A percentile compares a stretch with the other conserved stretches of the same genome.
These are phyloP conservation scores for Epinephelus awoara DNA, from an alignment of 2,797 vertebrate species.

Conservation along the genomic window DNA sequence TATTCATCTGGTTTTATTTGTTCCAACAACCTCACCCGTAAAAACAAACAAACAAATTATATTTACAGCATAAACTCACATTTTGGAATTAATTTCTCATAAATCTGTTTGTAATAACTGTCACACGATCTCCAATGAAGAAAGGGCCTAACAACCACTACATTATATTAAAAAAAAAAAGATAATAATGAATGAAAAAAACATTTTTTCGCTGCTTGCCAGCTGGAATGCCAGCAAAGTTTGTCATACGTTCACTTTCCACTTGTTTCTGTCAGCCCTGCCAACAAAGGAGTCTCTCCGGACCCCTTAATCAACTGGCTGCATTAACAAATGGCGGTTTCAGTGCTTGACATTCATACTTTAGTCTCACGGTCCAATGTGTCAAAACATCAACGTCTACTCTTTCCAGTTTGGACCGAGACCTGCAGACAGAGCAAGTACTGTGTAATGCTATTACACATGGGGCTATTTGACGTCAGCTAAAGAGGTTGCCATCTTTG, in stretches of 20 bases:
- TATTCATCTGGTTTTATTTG: neutral
- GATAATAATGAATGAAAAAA: conserved; percentile 10
- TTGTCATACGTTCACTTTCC: conserved; percentile 19
- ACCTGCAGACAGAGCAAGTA: conserved; percentile 18
- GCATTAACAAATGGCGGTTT: conserved; percentile 24
- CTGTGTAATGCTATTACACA: conserved; percentile 28
- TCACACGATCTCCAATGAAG: neutral
- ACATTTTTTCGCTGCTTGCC: conserved; percentile 6
- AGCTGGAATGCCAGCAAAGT: conserved; percentile 15
- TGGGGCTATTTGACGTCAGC: conserved; percentile 12
- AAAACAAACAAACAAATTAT: neutral
- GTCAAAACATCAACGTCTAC: conserved; percentile 34
- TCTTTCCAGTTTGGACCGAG: conserved; percentile 36
- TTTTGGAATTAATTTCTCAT: neutral
- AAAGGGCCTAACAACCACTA: neutral
- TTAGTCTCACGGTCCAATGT: conserved; percentile 36
- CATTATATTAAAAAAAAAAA: neutral
- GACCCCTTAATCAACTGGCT: conserved; percentile 23
- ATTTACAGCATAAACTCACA: neutral
- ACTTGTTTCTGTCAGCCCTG: conserved; percentile 38
- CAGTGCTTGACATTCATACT: conserved; percentile 17
- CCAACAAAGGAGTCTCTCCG: conserved; percentile 25
- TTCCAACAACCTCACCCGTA: neutral
- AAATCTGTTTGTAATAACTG: conserved; percentile 10
- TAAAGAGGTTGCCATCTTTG: conserved; percentile 30